Conservation (phyloP, 2,113 vertebrate genomes). For the Perccottus glenii region DNA sequence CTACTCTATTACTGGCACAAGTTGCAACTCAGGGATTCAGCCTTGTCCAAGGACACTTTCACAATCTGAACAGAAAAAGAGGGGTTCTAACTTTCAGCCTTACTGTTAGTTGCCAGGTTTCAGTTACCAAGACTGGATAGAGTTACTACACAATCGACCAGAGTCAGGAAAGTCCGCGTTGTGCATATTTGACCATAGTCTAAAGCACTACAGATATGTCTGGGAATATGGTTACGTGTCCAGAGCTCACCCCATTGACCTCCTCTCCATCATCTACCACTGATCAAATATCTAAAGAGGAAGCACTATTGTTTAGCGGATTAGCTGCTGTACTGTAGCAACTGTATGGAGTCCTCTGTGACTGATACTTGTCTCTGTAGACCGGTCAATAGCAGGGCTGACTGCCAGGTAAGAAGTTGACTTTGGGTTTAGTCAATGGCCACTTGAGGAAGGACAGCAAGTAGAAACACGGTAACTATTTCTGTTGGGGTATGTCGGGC, state of each 20-base stretch:
- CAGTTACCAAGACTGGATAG: too few relatives aligned
- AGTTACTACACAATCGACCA: too few relatives aligned
- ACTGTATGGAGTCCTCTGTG: conserved; percentile 30
- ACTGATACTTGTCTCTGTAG: conserved; percentile 43
- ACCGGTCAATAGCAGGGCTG: conserved; percentile 58
- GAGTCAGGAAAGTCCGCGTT: neutral
- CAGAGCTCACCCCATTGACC: neutral
- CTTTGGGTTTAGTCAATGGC: conserved; percentile 61
- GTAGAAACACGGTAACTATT: conserved; percentile 47
- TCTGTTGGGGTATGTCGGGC: conserved; percentile 54
- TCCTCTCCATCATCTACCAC: neutral
- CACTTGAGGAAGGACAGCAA: conserved; percentile 40
- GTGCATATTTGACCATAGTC: neutral
- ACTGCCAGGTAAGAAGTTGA: conserved; percentile 69
- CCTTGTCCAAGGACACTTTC: too few relatives aligned
- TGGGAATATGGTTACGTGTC: neutral
- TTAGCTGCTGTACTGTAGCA: conserved; percentile 43
- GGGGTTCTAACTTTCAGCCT: too few relatives aligned
- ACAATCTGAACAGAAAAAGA: too few relatives aligned
- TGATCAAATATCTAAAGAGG: conserved; percentile 23
- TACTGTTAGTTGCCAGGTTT: too few relatives aligned
- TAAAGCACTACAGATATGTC: neutral
- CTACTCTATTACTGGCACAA: too few relatives aligned
- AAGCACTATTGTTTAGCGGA: conserved; percentile 40
- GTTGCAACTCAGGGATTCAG: too few relatives aligned